Evolutionary conservation across 2,113 vertebrate genomes (phyloP), one percentile per base, ranked within the genome.

Genomic region (Cettia cetti): DNA sequence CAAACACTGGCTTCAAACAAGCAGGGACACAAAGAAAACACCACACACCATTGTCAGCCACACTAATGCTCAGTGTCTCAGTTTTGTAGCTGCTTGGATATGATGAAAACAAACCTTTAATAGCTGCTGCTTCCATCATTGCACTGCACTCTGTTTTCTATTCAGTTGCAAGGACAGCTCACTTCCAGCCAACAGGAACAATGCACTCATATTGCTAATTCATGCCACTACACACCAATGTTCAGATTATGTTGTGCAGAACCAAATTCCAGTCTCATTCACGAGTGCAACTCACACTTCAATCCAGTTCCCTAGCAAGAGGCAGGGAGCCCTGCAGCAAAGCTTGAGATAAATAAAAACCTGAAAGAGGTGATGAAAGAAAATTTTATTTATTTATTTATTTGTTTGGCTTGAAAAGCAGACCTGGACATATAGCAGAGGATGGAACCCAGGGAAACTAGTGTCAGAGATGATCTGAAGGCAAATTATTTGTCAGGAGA

Each of bases 101-200:
- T 16, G 82, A 78, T 86, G 90, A 93, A 95, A 97, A 95, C 86
- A 93, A 93, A 86, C 75, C 89, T 89, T 86, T 86, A 95, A 70
- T 86, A 90, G 91, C 13, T 78, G 82, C 86, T 94, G 95, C 86
- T 92, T 84, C 94, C 92, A 79, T 85, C 91, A 82, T 53, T 82
- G 87, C 83, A 89, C 64, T n/a, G 83, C 78, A 61, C 53, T 86
- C 59, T 91, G 77, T 85, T 95, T 91, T 91, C 91, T 87, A 84
- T 91, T 96, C 96, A 91, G 57, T 87, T 95, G 94, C 95, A 97
- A 92, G 91, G 92, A 79, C 91, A 94, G 94, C 95, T 94, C 54
- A 92, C 94, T 96, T 96, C 89, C 91, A 83, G 90, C 91, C 92
- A 89, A 84, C 7, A 2, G 65, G 89, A 94, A 96, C 96, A 96